Base-by-base conservation (phyloP, 2,888 invertebrate species). In the Hydrotaea cyrtoneurina region DNA sequence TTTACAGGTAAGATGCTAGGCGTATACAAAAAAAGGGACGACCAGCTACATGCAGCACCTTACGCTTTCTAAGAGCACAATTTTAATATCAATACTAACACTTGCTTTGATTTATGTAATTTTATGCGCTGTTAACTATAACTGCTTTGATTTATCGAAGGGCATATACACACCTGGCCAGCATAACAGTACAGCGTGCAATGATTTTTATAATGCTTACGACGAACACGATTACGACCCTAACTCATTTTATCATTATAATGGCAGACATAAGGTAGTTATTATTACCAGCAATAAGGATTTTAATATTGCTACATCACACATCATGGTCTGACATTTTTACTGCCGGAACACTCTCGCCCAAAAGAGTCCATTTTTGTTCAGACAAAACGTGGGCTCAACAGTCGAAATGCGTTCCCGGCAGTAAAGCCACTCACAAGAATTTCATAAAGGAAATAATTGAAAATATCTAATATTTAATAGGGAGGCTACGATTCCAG, bases 1-100 rank as follows among this genome's bases (percentile, higher is more conserved):
- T 69, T 90, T 95, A 90, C 93, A 94, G 93, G 95, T 94, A 92
- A 92, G 89, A 64, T 11, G 23, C n/a, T n/a, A n/a, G n/a, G 8
- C 17, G n/a, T 87, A 1, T n/a, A 15, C 13, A 15, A 36, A 11
- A 21, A 57, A 55, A 8, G 21, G n/a, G 31, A 26, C n/a, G 50
- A 10, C 11, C 39, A 39, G 7, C 39, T 11, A 8, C 3, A 11
- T 39, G 11, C 39, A 39, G 39, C 39, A 39, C 7, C n/a, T 13
- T 13, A 13, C 13, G n/a, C 50, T 50, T 50, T 15, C 7, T 15
- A 11, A 17, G 39, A 39, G 11, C 3, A 8, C 39, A 13, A 23
- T 69, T 15, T 53, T 15, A n/a, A 69, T 46, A 69, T 46, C 2
- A 21, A 69, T 13, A 46, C 23, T 53, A 53, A 50, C 15, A 74